These are phyloP conservation scores for Helleia helle DNA, from an alignment of 2,888 invertebrate genomes.

Conservation along the genomic window DNA sequence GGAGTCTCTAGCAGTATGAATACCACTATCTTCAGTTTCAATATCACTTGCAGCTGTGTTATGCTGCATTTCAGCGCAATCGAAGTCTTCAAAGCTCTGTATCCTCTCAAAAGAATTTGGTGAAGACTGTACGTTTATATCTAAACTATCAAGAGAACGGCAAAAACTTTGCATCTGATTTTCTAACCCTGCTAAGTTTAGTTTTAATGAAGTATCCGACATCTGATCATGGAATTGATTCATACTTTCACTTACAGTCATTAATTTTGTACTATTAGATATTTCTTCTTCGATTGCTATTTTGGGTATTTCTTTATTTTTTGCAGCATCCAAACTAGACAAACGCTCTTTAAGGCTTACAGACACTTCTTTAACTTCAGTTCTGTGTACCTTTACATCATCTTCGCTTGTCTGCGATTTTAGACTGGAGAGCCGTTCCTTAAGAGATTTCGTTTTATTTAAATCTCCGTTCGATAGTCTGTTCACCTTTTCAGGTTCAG, in stretches of 20 bases:
- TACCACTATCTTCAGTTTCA: constrained; percentile 85
- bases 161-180: constrained; percentile 76
- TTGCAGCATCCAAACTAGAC: constrained; percentile 64
- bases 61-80: constrained; percentile 75
- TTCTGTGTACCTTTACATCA: constrained; percentile 46
- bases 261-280: constrained; percentile 33
- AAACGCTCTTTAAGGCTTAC: constrained; percentile 70
- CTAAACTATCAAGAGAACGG: constrained; percentile 77
- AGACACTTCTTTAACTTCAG: constrained; percentile 63
- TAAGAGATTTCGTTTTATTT: constrained; percentile 52
- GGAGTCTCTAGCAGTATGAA: constrained; percentile 85
- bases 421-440: constrained; percentile 62
- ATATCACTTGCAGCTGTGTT: constrained; percentile 74
- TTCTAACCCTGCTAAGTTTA: constrained; percentile 57
- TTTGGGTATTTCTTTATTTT: constrained; percentile 63
- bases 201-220: constrained; percentile 46
- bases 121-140: constrained; percentile 71
- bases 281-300: constrained; percentile 54
- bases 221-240: constrained; percentile 38
- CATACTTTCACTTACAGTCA: constrained; percentile 31
- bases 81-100: constrained; percentile 77
- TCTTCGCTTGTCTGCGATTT: constrained; percentile 63
- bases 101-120: constrained; percentile 76
- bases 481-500: constrained; percentile 61
- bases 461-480: constrained; percentile 62